phyloP scores from a whole-genome alignment of 2,888 invertebrate genomes.

The Calephelis perditalis region DNA sequence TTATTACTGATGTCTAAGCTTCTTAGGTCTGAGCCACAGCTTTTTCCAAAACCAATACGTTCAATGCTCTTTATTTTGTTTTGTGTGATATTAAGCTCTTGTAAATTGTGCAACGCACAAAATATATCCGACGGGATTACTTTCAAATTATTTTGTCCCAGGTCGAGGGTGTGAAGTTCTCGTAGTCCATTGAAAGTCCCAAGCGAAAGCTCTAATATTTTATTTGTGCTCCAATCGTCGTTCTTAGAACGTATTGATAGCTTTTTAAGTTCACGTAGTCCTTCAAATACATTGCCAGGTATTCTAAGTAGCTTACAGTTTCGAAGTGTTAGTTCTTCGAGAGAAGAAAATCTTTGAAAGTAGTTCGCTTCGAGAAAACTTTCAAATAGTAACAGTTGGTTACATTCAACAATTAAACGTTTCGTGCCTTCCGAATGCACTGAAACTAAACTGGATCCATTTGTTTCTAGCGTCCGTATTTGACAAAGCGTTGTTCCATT shows the following conservation, averaged over 20 bases:
- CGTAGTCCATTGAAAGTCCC: constrained; percentile 86
- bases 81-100: constrained; percentile 88
- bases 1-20: constrained; percentile 90
- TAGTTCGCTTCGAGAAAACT: constrained; percentile 86
- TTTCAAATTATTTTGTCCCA: constrained; percentile 89
- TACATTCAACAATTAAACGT: constrained; percentile 86
- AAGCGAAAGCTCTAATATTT: constrained; percentile 85
- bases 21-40: constrained; percentile 84
- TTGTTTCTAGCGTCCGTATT: constrained; percentile 83
- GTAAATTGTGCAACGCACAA: constrained; percentile 87
- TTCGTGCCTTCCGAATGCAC: constrained; percentile 83
- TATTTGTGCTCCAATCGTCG: constrained; percentile 86
- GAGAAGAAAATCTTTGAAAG: constrained; percentile 84
- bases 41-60: constrained; percentile 83
- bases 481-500: constrained; percentile 80
- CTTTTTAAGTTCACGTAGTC: constrained; percentile 87
- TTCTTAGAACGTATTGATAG: constrained; percentile 89
- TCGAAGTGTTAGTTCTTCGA: constrained; percentile 85
- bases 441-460: constrained; percentile 80
- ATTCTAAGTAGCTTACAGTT: constrained; percentile 89
- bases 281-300: constrained; percentile 88
- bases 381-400: constrained; percentile 87
- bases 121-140: constrained; percentile 87
- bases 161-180: constrained; percentile 86
- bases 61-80: constrained; percentile 88